Conservation (phyloP, 2,888 invertebrate species). For the Panzeria rudis region DNA sequence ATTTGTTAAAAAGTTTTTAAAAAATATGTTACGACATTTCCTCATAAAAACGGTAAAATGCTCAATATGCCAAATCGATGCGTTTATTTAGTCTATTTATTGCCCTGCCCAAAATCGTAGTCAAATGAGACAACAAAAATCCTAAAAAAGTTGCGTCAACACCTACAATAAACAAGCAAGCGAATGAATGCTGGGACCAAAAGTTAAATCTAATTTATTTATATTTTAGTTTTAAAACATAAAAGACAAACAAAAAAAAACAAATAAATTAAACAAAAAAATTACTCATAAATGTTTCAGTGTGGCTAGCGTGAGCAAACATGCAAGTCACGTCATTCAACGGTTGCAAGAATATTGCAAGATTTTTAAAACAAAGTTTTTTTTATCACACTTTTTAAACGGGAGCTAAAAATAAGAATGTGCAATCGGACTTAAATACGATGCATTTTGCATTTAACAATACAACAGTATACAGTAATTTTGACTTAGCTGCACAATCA, state of each 20-base stretch:
- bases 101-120: constrained; percentile 41
- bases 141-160: constrained; percentile 54
- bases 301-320: not conserved
- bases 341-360: too few relatives aligned
- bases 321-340: not conserved
- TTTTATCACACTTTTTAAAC: too few relatives aligned
- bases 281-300: not conserved
- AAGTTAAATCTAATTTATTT: constrained; percentile 40
- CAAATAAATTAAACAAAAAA: not conserved
- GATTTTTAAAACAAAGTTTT: too few relatives aligned
- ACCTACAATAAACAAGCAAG: constrained; percentile 8
- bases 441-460: too few relatives aligned
- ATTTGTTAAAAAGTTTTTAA: constrained; percentile 41
- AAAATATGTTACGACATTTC: not conserved
- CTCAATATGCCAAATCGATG: constrained; percentile 41
- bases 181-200: constrained; percentile 53
- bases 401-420: too few relatives aligned
- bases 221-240: not conserved
- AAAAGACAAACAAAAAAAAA: constrained; percentile 7
- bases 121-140: constrained; percentile 19
- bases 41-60: constrained; percentile 1
- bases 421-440: too few relatives aligned
- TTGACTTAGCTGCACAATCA: too few relatives aligned
- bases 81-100: constrained; percentile 59
- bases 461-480: too few relatives aligned